Evolutionary conservation across 2,113 vertebrate species (phyloP).

Genomic region (Saguinus midas): DNA sequence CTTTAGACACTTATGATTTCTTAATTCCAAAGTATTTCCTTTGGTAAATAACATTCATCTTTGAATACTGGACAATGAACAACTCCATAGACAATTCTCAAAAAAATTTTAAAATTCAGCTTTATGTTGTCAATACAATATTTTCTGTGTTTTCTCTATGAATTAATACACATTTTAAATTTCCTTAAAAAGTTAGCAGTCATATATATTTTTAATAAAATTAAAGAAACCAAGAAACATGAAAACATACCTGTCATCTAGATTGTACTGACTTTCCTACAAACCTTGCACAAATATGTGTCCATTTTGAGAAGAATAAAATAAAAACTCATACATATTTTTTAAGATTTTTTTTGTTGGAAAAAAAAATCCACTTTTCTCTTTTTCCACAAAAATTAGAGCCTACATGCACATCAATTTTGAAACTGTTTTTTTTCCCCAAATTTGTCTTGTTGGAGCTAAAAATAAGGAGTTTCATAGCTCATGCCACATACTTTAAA

Average conservation of each 20-base stretch:
- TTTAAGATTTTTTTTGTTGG: background rate
- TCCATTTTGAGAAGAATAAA: background rate
- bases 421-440: background rate
- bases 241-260: background rate
- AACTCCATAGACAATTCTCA: background rate
- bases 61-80: background rate
- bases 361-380: background rate
- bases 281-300: background rate
- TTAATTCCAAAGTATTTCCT: background rate
- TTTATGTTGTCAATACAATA: background rate
- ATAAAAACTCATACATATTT: background rate
- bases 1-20: background rate
- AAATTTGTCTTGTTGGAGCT: slow-evolving; percentile 28
- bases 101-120: background rate
- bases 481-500: slow-evolving; percentile 65
- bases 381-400: background rate
- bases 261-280: background rate
- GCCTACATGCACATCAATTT: background rate
- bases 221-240: background rate
- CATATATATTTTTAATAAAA: background rate
- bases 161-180: background rate
- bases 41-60: background rate
- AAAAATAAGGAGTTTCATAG: slow-evolving; percentile 63
- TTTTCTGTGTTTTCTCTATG: background rate
- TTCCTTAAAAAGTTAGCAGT: background rate